Base-by-base conservation (phyloP, 2,113 vertebrate genomes). In the Xiphias gladius region DNA sequence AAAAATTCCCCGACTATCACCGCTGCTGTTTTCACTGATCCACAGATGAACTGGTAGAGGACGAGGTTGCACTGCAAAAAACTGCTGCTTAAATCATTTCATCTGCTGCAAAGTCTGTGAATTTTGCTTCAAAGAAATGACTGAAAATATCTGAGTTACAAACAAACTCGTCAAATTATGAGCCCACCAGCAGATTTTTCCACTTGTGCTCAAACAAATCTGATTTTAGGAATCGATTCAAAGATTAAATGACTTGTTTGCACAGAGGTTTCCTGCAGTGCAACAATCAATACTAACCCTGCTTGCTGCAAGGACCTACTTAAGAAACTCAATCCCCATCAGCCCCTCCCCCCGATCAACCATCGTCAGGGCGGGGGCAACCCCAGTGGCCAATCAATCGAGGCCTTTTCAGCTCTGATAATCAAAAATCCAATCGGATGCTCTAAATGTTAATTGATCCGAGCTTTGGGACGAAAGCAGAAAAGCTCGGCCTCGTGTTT, bases 371-470 rank as follows among this genome's bases (percentile, higher is more conserved):
- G 17, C 9, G 74, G 12, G 76, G 76, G 46, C 70, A 52, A 86
- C 76, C 84, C 84, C 84, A 67, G 86, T 83, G 66, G 68, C 88
- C 86, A 79, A 92, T 95, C 91, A 87, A 93, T 93, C 30, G 73
- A 83, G 76, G 57, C 90, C 71, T 87, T 92, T 85, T 87, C 83
- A 89, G 81, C 81, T 91, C 91, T 62, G 84, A 93, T 95, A 78
- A 93, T 93, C 88, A 88, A 72, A 90, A 94, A 93, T 93, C 90
- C 88, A 88, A 92, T 90, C 50, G 58, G 10, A n/a, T 39, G 84
- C 63, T 88, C 83, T 86, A 65, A 88, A 93, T 88, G 87, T 83
- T 88, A 63, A 87, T 92, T 84, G 93, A 91, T 91, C 76, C 46
- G 62, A 52, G 84, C 66, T 50, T 2, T 28, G 59, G 59, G 81